phyloP scores from a whole-genome alignment of 2,888 invertebrate species.

The Ctenicera cuprea region DNA sequence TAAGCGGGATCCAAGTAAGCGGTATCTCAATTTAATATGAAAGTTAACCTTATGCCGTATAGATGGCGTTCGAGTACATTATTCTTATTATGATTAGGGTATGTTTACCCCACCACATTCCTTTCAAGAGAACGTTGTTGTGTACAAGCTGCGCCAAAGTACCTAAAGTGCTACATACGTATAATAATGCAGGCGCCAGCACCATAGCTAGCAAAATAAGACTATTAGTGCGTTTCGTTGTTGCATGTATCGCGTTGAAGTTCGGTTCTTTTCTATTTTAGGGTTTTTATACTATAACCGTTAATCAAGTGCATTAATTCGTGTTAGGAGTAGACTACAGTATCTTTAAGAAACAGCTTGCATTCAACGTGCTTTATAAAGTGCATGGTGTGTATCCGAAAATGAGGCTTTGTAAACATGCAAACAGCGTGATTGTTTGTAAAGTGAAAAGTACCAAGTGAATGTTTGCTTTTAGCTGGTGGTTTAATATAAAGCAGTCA shows the following conservation, averaged over 20 bases:
- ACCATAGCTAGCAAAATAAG: conserved; percentile 17
- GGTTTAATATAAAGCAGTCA: conserved; percentile 32
- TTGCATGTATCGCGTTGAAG: background rate
- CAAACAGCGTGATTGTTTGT: conserved; percentile 43
- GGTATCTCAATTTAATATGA: too few relatives aligned
- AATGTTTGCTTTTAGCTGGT: conserved; percentile 37
- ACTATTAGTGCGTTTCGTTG: conserved; percentile 10
- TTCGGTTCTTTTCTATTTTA: background rate
- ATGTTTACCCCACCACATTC: conserved; percentile 10
- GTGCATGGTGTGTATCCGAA: conserved; percentile 44
- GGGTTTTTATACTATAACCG: background rate
- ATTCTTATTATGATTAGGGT: too few relatives aligned
- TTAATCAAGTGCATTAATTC: conserved; percentile 1
- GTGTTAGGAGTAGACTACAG: background rate
- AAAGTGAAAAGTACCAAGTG: conserved; percentile 52
- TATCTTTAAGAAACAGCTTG: background rate
- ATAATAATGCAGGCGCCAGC: conserved; percentile 23
- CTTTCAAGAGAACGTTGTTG: background rate
- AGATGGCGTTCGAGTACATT: too few relatives aligned
- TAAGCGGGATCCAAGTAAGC: too few relatives aligned
- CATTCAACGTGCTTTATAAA: conserved; percentile 39
- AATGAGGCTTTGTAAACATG: conserved; percentile 56
- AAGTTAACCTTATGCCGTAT: too few relatives aligned
- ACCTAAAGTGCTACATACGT: conserved; percentile 1
- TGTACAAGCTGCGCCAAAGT: background rate